phyloP scores from a whole-genome alignment of 1,140 invertebrate species.

The Calliphora vicina region DNA sequence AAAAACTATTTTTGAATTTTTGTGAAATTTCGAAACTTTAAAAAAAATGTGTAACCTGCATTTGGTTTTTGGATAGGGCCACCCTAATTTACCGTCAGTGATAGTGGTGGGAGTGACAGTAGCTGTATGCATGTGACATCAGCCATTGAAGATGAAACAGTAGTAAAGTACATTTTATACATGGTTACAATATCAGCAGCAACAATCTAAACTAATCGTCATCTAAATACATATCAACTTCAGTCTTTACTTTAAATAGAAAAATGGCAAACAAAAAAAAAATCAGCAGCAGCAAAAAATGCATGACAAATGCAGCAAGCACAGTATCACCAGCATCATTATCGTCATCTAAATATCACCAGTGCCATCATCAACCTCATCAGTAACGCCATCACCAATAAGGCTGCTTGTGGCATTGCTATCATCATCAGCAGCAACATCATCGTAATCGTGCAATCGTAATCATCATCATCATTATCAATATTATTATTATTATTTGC shows the following conservation, averaged over 20 bases:
- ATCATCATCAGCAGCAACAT: neutral
- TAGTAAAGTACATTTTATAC: no score
- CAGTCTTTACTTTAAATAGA: neutral
- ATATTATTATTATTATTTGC: neutral
- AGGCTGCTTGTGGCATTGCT: neutral
- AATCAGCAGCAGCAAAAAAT: neutral
- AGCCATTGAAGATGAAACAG: no score
- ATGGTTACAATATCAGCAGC: neutral
- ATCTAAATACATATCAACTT: no score
- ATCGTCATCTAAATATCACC: neutral
- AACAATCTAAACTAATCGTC: neutral
- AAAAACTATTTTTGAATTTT: no score
- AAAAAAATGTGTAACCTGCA: no score
- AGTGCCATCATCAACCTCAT: neutral
- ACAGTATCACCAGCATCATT: neutral
- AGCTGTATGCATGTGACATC: no score
- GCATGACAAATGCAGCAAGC: neutral
- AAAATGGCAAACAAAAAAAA: neutral
- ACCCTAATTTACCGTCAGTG: no score
- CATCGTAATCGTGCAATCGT: neutral
- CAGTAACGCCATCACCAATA: neutral
- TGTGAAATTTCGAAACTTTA: no score
- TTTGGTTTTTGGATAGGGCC: no score
- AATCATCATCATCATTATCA: neutral
- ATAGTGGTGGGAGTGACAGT: neutral